Base-by-base conservation (phyloP, 2,888 invertebrate species). In the Seladonia tumulorum region DNA sequence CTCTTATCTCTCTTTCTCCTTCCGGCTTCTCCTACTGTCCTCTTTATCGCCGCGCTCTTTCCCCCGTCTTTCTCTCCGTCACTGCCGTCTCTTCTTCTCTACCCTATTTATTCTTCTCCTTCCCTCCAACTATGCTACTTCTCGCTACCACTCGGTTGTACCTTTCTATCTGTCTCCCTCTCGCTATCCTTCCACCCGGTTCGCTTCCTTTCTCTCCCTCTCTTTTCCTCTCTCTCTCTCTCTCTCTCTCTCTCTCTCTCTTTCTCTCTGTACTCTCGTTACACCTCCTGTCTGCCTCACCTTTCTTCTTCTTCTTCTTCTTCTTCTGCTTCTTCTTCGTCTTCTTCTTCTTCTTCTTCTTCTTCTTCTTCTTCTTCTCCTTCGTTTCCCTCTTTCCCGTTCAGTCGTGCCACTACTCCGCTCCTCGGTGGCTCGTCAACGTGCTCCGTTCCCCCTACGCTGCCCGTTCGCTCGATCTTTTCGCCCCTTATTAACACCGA, bases 1-100 rank as follows among this genome's bases (percentile, higher is more conserved):
- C 73, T 49, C 57, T 72, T 76, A 77, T 76, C 39, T 60, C 77
- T 83, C 72, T 74, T 39, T 76, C n/a, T 63, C 49, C 35, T 60
- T 78, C 35, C 53, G 60, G 57, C 53, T 47, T 75, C 72, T 53
- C 57, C 39, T 57, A 68, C 47, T 29, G 18, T 39, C 22, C 39
- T 22, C 68, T 66, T 60, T 81, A 80, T 70, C 29, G 22, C 73
- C 73, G 29, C 29, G 29, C 18, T 66, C 66, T 66, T 66, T 66
- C 66, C 35, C 35, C 18, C 66, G 66, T 66, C 18, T 66, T 18
- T 70, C 49, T n/a, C 14, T 45, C 35, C 14, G 39, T 68, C 39
- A 12, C 16, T 29, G 73, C 75, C n/a, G 35, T 35, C 72, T 74
- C 2, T 60, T 76, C 42, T 10, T n/a, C 71, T 29, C 39, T 22